These are phyloP conservation scores for Marasmarcha lunaedactyla DNA, from an alignment of 2,888 invertebrate genomes.

Conservation along the genomic window DNA sequence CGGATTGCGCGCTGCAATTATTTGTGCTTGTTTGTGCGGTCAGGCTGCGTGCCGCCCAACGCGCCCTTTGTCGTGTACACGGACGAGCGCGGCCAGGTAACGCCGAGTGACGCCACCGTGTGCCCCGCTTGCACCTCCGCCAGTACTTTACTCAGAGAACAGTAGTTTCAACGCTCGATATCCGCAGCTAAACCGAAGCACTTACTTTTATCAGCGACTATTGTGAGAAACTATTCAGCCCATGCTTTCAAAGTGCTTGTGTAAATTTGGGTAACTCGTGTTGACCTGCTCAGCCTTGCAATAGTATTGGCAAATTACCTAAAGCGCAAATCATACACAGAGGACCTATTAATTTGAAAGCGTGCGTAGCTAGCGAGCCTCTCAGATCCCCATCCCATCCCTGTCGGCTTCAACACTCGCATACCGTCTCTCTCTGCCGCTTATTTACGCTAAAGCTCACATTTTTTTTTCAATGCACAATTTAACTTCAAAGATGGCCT, in stretches of 20 bases:
- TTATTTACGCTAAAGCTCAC: slow-evolving; percentile 25
- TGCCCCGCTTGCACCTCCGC: slow-evolving; percentile 8
- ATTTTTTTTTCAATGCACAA: not conserved
- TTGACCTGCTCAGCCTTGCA: too few relatives aligned
- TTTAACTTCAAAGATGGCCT: slow-evolving; percentile 6
- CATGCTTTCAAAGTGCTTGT: too few relatives aligned
- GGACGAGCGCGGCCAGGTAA: slow-evolving; percentile 96
- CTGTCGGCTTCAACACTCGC: slow-evolving; percentile 19
- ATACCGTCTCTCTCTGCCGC: slow-evolving; percentile 36
- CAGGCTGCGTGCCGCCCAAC: slow-evolving; percentile 84
- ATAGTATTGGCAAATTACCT: too few relatives aligned
- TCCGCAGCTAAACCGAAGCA: too few relatives aligned
- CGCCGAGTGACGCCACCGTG: slow-evolving; percentile 46
- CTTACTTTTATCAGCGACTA: too few relatives aligned
- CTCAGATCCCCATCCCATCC: slow-evolving; percentile 2
- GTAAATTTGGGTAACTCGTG: too few relatives aligned
- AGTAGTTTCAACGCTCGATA: too few relatives aligned
- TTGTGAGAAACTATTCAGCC: too few relatives aligned
- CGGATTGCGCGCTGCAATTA: slow-evolving; percentile 66
- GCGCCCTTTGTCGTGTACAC: slow-evolving; percentile 95
- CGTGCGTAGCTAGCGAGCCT: slow-evolving; percentile 5
- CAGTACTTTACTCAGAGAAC: slow-evolving; percentile 2
- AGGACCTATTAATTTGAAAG: not conserved
- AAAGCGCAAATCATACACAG: too few relatives aligned
- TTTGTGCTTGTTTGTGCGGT: slow-evolving; percentile 64